Evolutionary conservation across 2,888 invertebrate species (phyloP).

Genomic region (Melolontha melolontha): DNA sequence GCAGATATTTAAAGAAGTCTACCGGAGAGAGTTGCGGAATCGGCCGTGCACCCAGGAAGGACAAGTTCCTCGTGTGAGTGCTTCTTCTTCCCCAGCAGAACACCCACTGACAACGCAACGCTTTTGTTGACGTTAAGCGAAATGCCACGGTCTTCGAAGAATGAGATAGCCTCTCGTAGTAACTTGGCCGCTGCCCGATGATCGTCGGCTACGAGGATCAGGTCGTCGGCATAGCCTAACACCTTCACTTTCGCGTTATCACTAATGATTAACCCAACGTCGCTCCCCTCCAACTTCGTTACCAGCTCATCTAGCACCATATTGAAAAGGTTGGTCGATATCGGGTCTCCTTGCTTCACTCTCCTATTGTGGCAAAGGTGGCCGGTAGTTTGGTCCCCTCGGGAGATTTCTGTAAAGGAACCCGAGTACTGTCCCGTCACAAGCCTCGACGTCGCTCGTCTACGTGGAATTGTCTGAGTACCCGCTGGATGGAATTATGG

Average conservation of each 20-base stretch:
- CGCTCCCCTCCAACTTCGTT: neutral
- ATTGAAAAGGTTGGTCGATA: conserved; percentile 47
- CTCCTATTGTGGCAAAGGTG: neutral
- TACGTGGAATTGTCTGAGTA: conserved; percentile 49
- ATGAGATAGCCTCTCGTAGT: conserved; percentile 35
- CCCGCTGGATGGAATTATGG: conserved; percentile 48
- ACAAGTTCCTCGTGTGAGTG: conserved; percentile 38
- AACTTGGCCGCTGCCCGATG: conserved; percentile 18
- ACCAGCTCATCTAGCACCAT: conserved; percentile 53
- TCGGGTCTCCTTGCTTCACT: conserved; percentile 38
- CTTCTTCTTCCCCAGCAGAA: conserved; percentile 44
- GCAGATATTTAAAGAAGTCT: conserved; percentile 33
- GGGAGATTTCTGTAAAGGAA: conserved; percentile 1
- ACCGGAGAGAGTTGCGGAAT: conserved; percentile 36
- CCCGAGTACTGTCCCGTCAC: conserved; percentile 3
- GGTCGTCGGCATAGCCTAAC: conserved; percentile 48
- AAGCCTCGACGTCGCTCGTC: neutral
- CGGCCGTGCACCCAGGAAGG: conserved; percentile 13
- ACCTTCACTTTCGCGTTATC: conserved; percentile 19
- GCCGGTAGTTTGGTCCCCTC: conserved; percentile 45
- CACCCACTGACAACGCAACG: conserved; percentile 42
- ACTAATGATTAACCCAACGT: conserved; percentile 16
- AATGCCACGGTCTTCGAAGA: conserved; percentile 42
- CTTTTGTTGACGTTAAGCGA: conserved; percentile 42
- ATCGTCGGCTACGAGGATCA: conserved; percentile 42